Evolutionary conservation across 2,113 vertebrate genomes (phyloP).

Genomic region (Apeltes quadracus): DNA sequence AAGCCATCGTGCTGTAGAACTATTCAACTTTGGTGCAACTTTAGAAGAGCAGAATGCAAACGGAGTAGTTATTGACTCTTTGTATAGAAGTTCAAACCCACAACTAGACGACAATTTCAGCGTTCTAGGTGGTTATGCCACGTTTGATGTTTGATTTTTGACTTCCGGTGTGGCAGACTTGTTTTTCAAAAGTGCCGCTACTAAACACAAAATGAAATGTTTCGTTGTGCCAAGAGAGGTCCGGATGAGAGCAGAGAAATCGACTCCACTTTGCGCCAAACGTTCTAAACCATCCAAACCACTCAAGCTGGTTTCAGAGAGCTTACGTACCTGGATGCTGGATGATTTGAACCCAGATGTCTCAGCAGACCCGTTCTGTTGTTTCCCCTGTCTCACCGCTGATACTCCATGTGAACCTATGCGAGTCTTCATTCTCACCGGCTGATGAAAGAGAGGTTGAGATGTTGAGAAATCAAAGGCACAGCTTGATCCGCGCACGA

Average conservation of each 20-base stretch:
- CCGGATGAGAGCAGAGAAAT: background rate
- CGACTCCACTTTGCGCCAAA: background rate
- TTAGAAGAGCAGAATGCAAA: constrained; percentile 4
- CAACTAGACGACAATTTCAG: constrained; percentile 14
- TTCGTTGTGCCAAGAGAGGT: background rate
- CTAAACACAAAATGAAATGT: background rate
- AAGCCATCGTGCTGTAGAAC: background rate
- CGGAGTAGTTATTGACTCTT: constrained; percentile 1
- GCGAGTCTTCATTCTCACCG: background rate
- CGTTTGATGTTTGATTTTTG: background rate
- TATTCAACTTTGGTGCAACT: background rate
- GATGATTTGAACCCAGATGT: background rate
- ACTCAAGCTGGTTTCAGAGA: background rate
- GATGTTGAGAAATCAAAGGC: constrained; percentile 8
- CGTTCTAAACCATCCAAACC: background rate
- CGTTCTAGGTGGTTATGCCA: background rate
- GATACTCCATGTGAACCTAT: background rate
- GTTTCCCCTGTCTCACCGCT: background rate
- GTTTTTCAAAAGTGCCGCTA: constrained; percentile 2
- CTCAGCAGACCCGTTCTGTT: background rate
- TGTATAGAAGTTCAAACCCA: constrained; percentile 17
- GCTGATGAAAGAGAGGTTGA: background rate
- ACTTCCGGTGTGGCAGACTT: constrained; percentile 23
- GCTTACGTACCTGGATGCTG: background rate
- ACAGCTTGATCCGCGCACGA: background rate